Percentiles rank a stretch among this genome's conserved stretches.
Evolutionary conservation across 2,888 invertebrate genomes (phyloP).

Genomic region (Lapara coniferarum): DNA sequence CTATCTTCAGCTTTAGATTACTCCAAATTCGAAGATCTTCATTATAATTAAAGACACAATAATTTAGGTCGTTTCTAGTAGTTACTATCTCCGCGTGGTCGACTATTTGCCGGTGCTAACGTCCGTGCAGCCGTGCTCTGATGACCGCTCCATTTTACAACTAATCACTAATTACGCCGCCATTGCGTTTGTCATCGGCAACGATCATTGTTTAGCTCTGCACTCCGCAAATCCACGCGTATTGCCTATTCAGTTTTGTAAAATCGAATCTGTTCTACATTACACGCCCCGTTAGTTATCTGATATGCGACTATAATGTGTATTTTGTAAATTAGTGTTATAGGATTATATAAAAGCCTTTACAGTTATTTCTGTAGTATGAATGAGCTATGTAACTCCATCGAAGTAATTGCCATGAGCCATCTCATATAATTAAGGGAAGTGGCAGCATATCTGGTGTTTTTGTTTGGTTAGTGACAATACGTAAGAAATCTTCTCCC

Average conservation of each 20-base stretch:
- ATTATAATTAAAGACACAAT: not conserved
- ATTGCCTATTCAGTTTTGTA: slow-evolving; percentile 14
- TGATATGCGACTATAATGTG: not conserved
- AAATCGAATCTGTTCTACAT: slow-evolving; percentile 23
- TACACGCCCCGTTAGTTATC: slow-evolving; percentile 15
- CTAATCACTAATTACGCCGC: slow-evolving; percentile 72
- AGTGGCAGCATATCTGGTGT: too few species aligned
- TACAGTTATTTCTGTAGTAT: too few species aligned
- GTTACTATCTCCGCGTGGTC: slow-evolving; percentile 1
- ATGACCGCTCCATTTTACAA: slow-evolving; percentile 55
- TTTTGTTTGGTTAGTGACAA: too few species aligned
- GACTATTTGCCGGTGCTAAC: slow-evolving; percentile 44
- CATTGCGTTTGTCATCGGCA: slow-evolving; percentile 59
- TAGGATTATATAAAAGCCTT: too few species aligned
- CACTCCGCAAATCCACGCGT: not conserved
- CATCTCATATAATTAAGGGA: too few species aligned
- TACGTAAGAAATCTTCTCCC: too few species aligned
- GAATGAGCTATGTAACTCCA: too few species aligned
- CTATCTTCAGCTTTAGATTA: too few species aligned
- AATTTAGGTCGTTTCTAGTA: slow-evolving; percentile 30
- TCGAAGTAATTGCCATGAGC: too few species aligned
- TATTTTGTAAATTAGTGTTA: not conserved
- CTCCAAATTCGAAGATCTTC: too few species aligned
- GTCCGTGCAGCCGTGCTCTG: slow-evolving; percentile 42
- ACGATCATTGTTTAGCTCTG: slow-evolving; percentile 18